A percentile compares a stretch with the other conserved stretches of the same genome.
These are phyloP conservation scores for Macropus fuliginosus DNA, from an alignment of 2,797 vertebrate genomes.

Conservation along the genomic window DNA sequence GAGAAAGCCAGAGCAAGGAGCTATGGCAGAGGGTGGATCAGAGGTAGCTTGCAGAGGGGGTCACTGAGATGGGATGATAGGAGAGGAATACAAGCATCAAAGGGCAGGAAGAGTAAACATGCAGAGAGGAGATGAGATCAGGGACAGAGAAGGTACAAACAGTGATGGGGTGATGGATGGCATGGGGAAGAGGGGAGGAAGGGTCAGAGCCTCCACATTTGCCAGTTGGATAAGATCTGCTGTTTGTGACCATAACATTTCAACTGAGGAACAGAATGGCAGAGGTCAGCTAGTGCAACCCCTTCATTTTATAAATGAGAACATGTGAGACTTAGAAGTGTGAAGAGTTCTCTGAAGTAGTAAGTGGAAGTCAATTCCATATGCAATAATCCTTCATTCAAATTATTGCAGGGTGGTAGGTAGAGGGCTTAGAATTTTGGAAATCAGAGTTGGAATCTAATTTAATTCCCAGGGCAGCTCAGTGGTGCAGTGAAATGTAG, in stretches of 20 bases:
- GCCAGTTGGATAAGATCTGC: background rate
- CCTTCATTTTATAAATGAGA: background rate
- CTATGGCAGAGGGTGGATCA: background rate
- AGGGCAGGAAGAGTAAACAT: slow-evolving; percentile 1
- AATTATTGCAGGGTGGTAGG: background rate
- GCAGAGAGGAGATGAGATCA: background rate
- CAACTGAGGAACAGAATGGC: background rate
- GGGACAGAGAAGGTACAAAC: background rate
- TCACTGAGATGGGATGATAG: background rate
- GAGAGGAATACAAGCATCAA: background rate
- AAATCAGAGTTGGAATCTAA: background rate
- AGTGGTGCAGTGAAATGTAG: too few species aligned
- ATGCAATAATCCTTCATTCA: background rate
- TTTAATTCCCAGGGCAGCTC: background rate
- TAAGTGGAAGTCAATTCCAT: background rate
- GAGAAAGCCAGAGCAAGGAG: background rate
- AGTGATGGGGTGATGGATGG: background rate
- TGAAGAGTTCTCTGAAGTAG: background rate
- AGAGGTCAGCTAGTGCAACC: background rate
- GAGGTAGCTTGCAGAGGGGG: background rate
- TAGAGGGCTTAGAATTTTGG: background rate
- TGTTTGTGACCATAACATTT: background rate
- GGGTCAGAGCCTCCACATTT: background rate
- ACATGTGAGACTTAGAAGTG: background rate
- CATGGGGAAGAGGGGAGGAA: background rate